phyloP scores from a whole-genome alignment of 2,113 vertebrate genomes.

The Sylvia atricapilla region DNA sequence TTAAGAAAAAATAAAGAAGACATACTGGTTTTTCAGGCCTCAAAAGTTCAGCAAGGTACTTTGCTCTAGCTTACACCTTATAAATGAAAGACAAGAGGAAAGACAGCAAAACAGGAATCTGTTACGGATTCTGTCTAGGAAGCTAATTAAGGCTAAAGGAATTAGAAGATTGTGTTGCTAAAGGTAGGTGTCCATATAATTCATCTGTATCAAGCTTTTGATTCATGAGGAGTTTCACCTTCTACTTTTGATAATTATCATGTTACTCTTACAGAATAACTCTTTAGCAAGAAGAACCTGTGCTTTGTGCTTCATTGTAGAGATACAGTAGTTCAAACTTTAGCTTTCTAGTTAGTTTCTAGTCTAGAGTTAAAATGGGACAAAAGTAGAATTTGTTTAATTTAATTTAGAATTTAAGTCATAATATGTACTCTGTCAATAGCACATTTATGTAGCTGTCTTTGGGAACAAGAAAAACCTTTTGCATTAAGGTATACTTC shows the following conservation, averaged over 20 bases:
- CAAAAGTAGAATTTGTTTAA: background rate
- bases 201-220: background rate
- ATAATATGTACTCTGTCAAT: background rate
- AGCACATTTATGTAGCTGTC: background rate
- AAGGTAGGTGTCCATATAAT: background rate
- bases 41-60: background rate
- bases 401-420: background rate
- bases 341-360: background rate
- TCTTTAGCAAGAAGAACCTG: background rate
- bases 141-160: background rate
- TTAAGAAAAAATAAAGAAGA: background rate
- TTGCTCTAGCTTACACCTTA: background rate
- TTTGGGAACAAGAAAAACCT: background rate
- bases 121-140: background rate
- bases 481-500: background rate
- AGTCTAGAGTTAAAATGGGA: background rate
- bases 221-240: background rate
- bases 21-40: background rate
- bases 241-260: background rate
- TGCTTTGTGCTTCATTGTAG: background rate
- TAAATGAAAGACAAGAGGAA: background rate
- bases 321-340: background rate
- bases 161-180: background rate
- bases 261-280: background rate
- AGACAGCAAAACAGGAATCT: background rate